These are phyloP conservation scores for Synodontis membranacea DNA, from an alignment of 2,113 vertebrate genomes.

Conservation along the genomic window DNA sequence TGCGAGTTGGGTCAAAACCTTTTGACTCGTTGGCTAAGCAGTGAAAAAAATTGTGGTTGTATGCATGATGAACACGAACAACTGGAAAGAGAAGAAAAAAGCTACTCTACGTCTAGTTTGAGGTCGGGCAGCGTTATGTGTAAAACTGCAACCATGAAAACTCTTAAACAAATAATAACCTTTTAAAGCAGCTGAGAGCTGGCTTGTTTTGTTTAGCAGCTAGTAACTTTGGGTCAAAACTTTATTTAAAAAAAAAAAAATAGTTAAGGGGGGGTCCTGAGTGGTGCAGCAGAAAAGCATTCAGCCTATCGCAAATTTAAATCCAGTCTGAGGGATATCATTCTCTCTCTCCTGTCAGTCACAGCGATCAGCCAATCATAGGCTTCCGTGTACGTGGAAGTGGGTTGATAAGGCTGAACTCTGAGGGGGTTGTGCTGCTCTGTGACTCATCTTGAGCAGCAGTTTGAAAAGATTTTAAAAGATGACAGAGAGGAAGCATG, in stretches of 20 bases:
- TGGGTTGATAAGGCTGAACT: not conserved
- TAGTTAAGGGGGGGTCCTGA: not conserved
- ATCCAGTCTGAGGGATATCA: not conserved
- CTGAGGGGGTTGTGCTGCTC: not conserved
- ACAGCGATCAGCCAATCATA: not conserved
- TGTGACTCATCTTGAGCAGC: not conserved
- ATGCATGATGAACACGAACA: too few species aligned
- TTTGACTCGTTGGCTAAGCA: not conserved
- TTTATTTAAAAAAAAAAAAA: not conserved
- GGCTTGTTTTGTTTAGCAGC: not conserved
- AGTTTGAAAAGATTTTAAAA: not conserved
- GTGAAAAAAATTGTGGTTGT: not conserved
- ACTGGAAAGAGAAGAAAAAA: not conserved
- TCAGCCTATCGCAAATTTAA: not conserved
- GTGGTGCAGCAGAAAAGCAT: not conserved
- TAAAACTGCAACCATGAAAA: not conserved
- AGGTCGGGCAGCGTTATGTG: not conserved
- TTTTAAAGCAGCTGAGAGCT: not conserved
- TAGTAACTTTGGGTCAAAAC: not conserved
- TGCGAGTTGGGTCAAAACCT: not conserved
- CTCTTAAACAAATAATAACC: not conserved
- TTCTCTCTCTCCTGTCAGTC: not conserved
- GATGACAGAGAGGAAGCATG: not conserved
- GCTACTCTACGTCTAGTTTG: not conserved
- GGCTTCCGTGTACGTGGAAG: not conserved